These are phyloP conservation scores for Boulengeromyrus knoepffleri DNA, from an alignment of 2,113 vertebrate species.

Conservation along the genomic window DNA sequence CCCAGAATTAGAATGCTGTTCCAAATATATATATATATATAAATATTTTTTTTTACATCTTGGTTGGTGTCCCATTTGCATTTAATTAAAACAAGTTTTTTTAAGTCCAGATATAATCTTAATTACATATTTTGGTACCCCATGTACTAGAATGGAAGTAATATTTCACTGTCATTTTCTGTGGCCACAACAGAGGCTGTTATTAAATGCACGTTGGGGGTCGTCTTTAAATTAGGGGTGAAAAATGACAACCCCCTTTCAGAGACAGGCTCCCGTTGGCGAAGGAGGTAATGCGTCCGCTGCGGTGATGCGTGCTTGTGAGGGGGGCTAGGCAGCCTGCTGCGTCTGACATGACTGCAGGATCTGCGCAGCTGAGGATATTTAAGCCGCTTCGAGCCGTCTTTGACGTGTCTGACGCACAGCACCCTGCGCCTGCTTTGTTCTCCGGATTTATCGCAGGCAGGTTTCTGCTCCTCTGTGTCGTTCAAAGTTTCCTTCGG, in stretches of 20 bases:
- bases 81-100: neutral
- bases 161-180: neutral
- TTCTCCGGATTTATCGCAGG: neutral
- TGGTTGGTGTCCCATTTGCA: neutral
- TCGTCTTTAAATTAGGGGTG: neutral
- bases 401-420: neutral
- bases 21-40: neutral
- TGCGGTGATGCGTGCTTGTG: neutral
- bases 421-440: neutral
- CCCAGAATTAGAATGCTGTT: neutral
- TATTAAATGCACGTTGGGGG: neutral
- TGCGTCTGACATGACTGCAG: neutral
- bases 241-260: neutral
- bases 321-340: neutral
- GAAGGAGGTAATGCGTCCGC: neutral
- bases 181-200: neutral
- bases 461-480: neutral
- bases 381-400: neutral
- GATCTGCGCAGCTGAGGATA: neutral
- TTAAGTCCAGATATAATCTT: neutral
- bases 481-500: neutral
- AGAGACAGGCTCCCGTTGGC: neutral
- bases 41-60: neutral
- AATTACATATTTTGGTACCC: neutral
- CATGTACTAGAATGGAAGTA: neutral